phyloP scores from a whole-genome alignment of 2,113 vertebrate species.

The Mohoua ochrocephala region DNA sequence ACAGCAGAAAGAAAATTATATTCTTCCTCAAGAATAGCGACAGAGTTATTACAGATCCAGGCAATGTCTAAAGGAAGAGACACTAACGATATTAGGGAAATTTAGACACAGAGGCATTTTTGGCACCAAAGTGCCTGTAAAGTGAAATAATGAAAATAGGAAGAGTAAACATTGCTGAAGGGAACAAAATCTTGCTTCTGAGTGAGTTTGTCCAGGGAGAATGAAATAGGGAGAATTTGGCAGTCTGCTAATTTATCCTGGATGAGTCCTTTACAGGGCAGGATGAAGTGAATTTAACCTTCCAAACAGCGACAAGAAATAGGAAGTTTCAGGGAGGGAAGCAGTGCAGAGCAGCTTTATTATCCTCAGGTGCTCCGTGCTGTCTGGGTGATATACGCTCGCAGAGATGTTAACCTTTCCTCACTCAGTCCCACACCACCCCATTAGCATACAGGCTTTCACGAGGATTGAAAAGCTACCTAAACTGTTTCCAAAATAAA shows the following conservation, averaged over 20 bases:
- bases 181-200: neutral
- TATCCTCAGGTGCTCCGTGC: neutral
- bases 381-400: neutral
- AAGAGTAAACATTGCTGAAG: neutral
- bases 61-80: neutral
- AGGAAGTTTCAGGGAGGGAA: neutral
- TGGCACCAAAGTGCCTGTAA: neutral
- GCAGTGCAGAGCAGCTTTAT: neutral
- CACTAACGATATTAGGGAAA: neutral
- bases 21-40: neutral
- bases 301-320: neutral
- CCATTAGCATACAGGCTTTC: neutral
- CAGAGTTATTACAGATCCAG: neutral
- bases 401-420: neutral
- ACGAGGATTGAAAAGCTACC: neutral
- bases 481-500: slow-evolving; percentile 19
- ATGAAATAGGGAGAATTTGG: neutral
- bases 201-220: neutral
- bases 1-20: neutral
- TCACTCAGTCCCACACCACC: neutral
- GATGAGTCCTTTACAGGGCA: neutral
- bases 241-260: neutral
- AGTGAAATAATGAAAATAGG: neutral
- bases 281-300: neutral
- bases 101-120: neutral